Evolutionary conservation across 2,888 invertebrate species (phyloP), one percentile per base, ranked within the genome.

Genomic region (Boloria selene): DNA sequence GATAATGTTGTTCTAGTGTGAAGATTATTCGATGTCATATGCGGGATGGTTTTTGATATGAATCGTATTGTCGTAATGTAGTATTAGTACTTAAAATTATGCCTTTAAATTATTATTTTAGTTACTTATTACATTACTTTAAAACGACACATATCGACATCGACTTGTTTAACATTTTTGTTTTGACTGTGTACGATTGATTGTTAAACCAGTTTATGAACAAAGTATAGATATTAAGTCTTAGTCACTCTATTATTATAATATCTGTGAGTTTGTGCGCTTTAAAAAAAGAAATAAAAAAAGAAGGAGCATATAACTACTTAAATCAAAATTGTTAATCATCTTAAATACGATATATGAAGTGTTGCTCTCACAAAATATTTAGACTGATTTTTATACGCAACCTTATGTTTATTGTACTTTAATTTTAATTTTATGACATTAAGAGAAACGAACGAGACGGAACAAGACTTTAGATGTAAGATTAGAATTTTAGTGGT

Each of bases 191-290:
- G 6, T 14, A 38, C 14, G 7, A 49, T 38, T 17, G 7, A 16
- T 18, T 14, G 13, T 14, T 6, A 52, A 26, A 45, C 14, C 17
- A 52, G 45, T 47, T 59, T 59, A 59, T 52, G 47, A 59, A 14
- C 47, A 47, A 45, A 53, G n/a, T 64, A 58, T 64, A 64, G 52
- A 59, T 58, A 18, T 52, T 52, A 50, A 52, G 50, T 31, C 52
- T 49, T 56, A 44, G 64, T 52, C 52, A 58, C 49, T 52, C 13
- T 6, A 10, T 50, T 6, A n/a, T 59, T n/a, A 26, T 47, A 52
- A 58, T 44, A 5, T 44, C 18, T 22, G 22, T 56, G 4, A 22
- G 50, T 16, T 56, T 56, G 22, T 53, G 26, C 31, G 47, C n/a
- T 54, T 42, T 61, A 61, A 45, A 52, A 3, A 13, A n/a, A 44